A percentile compares a stretch with the other conserved stretches of the same genome.
Evolutionary conservation across 2,888 invertebrate genomes (phyloP).

Genomic region (Carcina quercana): DNA sequence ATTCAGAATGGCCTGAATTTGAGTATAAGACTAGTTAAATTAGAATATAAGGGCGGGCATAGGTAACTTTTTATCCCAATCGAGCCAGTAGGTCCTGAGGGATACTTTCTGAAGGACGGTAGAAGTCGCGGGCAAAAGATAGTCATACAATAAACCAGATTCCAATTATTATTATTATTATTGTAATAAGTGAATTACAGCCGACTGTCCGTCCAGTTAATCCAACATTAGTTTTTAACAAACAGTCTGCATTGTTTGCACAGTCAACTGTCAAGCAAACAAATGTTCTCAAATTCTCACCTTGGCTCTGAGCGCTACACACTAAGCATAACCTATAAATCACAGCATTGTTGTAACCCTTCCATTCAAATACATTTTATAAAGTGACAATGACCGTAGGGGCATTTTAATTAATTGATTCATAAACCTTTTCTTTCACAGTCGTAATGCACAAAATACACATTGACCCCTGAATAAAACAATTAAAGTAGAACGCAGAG

Average conservation of each 20-base stretch:
- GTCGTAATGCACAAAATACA: conserved; percentile 53
- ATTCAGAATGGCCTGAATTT: no score
- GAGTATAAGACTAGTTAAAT: no score
- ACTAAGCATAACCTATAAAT: conserved; percentile 52
- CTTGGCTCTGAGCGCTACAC: conserved; percentile 48
- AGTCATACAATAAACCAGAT: no score
- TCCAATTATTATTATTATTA: no score
- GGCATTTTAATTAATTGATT: conserved; percentile 74
- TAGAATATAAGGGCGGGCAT: no score
- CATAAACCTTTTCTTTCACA: conserved; percentile 69
- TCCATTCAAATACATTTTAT: conserved; percentile 65
- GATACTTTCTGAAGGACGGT: no score
- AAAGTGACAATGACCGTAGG: conserved; percentile 67
- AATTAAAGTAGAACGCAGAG: conserved; percentile 35
- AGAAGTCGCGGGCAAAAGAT: no score
- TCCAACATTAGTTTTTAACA: no score
- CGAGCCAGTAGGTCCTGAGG: no score
- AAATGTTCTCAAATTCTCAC: conserved; percentile 54
- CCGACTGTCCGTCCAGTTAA: no score
- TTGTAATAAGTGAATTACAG: no score
- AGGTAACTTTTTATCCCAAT: no score
- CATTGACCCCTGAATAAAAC: conserved; percentile 70
- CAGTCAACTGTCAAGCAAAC: conserved; percentile 27
- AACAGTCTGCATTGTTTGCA: conserved; percentile 34
- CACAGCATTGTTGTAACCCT: conserved; percentile 61